A percentile compares a stretch with the other conserved stretches of the same genome.
These are phyloP conservation scores for Melanotaenia duboulayi DNA, from an alignment of 2,113 vertebrate species.

Conservation along the genomic window DNA sequence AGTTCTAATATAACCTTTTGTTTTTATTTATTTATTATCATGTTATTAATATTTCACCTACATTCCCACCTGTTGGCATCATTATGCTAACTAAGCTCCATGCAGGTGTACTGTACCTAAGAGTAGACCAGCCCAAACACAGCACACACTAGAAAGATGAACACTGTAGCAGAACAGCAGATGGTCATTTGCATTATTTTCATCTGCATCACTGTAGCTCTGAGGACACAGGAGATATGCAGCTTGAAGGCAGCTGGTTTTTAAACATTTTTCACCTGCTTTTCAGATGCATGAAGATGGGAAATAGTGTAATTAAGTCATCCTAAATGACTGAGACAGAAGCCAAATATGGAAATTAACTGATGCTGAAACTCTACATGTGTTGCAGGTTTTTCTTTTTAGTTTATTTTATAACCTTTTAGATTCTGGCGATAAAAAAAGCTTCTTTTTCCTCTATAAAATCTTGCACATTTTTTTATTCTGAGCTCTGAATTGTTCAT, in stretches of 20 bases:
- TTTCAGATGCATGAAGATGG: neutral
- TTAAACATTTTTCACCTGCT: neutral
- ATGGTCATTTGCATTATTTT: constrained; percentile 58
- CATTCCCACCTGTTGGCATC: constrained; percentile 29
- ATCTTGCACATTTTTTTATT: neutral
- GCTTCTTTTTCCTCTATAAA: neutral
- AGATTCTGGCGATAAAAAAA: too few relatives aligned
- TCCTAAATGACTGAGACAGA: neutral
- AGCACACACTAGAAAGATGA: constrained; percentile 4
- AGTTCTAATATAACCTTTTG: neutral
- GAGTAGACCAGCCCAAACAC: constrained; percentile 8
- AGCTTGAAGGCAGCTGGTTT: neutral
- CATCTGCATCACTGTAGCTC: constrained; percentile 6
- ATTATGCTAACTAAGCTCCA: constrained; percentile 27
- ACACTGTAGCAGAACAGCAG: constrained; percentile 41
- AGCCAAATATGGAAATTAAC: neutral
- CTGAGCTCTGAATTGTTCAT: constrained; percentile 16
- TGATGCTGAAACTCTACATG: neutral
- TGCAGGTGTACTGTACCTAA: constrained; percentile 38
- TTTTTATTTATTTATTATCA: too few relatives aligned
- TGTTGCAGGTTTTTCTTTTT: neutral
- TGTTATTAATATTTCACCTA: constrained; percentile 13
- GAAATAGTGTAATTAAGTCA: neutral
- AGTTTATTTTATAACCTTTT: too few relatives aligned
- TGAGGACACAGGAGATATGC: constrained; percentile 13